A percentile compares a stretch with the other conserved stretches of the same genome.
Conservation (phyloP, 2,888 invertebrate species). For the Seira ritae region DNA sequence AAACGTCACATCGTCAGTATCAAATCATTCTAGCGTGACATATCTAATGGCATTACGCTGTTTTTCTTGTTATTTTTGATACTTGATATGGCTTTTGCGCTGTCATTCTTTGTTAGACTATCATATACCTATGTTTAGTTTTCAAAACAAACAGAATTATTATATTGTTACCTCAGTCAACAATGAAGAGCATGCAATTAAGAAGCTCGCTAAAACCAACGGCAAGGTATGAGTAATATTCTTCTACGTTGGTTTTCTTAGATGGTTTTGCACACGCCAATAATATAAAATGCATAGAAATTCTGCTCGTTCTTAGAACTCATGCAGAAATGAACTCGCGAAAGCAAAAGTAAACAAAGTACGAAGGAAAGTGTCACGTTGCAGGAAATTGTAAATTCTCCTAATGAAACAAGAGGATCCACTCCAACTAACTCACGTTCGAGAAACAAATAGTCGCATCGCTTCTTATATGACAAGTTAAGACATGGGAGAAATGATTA, state of each 20-base stretch:
- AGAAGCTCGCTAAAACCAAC: not conserved
- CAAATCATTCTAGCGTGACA: constrained; percentile 55
- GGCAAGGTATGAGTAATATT: not conserved
- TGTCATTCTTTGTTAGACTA: constrained; percentile 55
- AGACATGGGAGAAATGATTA: too few relatives aligned
- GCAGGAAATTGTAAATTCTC: not conserved
- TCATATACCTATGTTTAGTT: too few relatives aligned
- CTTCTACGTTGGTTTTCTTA: too few relatives aligned
- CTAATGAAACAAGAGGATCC: not conserved
- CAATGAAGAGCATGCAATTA: not conserved
- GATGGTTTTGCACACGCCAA: too few relatives aligned
- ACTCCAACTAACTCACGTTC: too few relatives aligned
- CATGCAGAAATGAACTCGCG: not conserved
- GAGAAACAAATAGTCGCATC: too few relatives aligned
- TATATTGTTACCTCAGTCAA: not conserved
- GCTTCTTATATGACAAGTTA: too few relatives aligned
- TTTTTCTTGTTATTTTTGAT: constrained; percentile 49
- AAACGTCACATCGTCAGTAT: constrained; percentile 51
- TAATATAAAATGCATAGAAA: too few relatives aligned
- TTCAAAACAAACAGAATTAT: too few relatives aligned
- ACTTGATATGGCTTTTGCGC: constrained; percentile 42
- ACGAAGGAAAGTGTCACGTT: not conserved
- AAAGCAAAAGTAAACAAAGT: not conserved
- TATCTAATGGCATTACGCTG: constrained; percentile 55
- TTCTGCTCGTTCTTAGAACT: not conserved